phyloP scores from a whole-genome alignment of 2,113 vertebrate species.

The Rhynchomys soricoides region DNA sequence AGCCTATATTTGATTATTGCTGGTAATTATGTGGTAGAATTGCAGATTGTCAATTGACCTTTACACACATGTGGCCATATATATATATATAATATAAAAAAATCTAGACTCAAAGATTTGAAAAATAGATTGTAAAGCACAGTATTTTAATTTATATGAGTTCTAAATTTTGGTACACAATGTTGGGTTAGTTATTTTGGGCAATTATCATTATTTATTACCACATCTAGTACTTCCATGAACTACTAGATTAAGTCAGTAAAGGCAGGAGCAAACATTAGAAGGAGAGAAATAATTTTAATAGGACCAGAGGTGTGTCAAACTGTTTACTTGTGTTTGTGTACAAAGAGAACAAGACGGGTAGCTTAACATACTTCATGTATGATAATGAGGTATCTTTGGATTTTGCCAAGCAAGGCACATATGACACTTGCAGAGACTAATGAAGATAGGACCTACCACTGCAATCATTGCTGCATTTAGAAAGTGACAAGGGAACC shows the following conservation, averaged over 20 bases:
- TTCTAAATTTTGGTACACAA: background rate
- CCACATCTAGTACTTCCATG: background rate
- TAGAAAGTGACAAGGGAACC: constrained; percentile 24
- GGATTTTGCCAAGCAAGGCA: constrained; percentile 59
- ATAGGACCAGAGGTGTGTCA: background rate
- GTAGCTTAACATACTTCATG: constrained; percentile 45
- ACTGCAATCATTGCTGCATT: constrained; percentile 48
- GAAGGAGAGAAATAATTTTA: background rate
- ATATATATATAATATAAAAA: too few relatives aligned
- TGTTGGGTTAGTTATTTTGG: background rate
- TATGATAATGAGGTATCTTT: constrained; percentile 65
- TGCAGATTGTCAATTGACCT: background rate
- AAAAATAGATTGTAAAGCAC: background rate
- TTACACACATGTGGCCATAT: background rate
- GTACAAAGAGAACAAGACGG: constrained; percentile 59
- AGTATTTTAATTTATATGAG: background rate
- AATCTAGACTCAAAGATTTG: background rate
- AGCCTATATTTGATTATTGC: background rate
- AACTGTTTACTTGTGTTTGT: constrained; percentile 49
- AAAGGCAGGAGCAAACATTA: background rate
- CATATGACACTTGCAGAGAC: constrained; percentile 72
- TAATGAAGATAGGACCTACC: constrained; percentile 51
- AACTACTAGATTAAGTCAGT: background rate
- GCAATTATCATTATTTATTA: background rate
- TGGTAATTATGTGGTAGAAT: background rate